These are phyloP conservation scores for Dipodomys ordii DNA, from an alignment of 2,113 vertebrate species.

Conservation along the genomic window DNA sequence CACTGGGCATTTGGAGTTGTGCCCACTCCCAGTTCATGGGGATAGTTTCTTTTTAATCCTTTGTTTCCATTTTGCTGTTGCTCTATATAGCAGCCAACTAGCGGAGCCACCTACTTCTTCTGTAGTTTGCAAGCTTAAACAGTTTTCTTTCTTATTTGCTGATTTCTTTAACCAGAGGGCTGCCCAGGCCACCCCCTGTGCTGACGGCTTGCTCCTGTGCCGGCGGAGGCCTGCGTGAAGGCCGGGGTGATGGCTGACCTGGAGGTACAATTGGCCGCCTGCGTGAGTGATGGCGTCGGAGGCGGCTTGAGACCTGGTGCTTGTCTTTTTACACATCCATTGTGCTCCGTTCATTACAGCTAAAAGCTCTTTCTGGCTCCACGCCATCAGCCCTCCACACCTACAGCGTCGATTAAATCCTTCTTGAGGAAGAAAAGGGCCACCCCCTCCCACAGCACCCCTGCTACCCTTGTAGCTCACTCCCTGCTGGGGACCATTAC, in stretches of 20 bases:
- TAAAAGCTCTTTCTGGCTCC: constrained; percentile 38
- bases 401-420: constrained; percentile 61
- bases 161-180: background rate
- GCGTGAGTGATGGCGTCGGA: background rate
- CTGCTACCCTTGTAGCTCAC: background rate
- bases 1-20: constrained; percentile 6
- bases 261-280: no score
- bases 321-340: background rate
- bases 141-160: constrained; percentile 54
- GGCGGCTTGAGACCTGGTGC: background rate
- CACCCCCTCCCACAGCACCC: constrained; percentile 28
- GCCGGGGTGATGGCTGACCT: no score
- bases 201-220: no score
- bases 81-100: constrained; percentile 75
- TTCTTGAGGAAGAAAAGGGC: constrained; percentile 33
- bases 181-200: background rate
- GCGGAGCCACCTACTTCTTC: constrained; percentile 78
- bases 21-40: constrained; percentile 63
- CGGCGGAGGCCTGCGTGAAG: no score
- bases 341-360: constrained; percentile 35
- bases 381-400: background rate
- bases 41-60: constrained; percentile 61
- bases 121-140: constrained; percentile 66
- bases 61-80: constrained; percentile 74
- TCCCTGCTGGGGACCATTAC: constrained; percentile 58